These are phyloP conservation scores for Rhinoderma darwinii DNA, from an alignment of 2,113 vertebrate species.

Conservation along the genomic window DNA sequence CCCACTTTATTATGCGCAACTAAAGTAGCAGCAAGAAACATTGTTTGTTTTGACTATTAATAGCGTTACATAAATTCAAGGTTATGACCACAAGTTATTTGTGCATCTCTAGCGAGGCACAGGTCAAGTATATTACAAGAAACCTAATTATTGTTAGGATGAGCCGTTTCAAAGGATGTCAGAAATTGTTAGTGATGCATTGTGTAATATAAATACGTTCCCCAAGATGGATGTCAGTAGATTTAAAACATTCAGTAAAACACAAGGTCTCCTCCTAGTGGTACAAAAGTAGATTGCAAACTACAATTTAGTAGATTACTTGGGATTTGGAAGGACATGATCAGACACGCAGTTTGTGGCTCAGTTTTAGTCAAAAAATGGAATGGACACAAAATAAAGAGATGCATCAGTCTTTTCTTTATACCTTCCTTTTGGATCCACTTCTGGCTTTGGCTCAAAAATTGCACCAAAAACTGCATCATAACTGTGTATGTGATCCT, in stretches of 20 bases:
- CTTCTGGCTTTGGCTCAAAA: no score
- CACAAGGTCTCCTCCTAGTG: slow-evolving; percentile 55
- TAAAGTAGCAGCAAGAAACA: neutral
- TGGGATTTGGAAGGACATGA: neutral
- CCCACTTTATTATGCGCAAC: neutral
- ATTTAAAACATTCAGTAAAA: slow-evolving; percentile 7
- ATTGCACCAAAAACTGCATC: no score
- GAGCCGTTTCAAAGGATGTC: slow-evolving; percentile 54
- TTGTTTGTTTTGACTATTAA: slow-evolving; percentile 47
- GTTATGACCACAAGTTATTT: slow-evolving; percentile 55
- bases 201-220: slow-evolving; percentile 49
- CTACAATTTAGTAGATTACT: neutral
- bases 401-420: no score
- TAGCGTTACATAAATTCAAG: slow-evolving; percentile 40
- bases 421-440: no score
- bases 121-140: slow-evolving; percentile 58
- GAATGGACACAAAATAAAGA: no score
- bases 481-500: no score
- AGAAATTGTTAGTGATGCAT: slow-evolving; percentile 60
- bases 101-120: slow-evolving; percentile 36
- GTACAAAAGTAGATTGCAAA: neutral
- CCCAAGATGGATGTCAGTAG: neutral
- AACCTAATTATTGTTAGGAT: slow-evolving; percentile 60
- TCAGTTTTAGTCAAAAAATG: no score
- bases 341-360: no score